phyloP scores from a whole-genome alignment of 2,797 vertebrate genomes.

The Darevskia mixta region DNA sequence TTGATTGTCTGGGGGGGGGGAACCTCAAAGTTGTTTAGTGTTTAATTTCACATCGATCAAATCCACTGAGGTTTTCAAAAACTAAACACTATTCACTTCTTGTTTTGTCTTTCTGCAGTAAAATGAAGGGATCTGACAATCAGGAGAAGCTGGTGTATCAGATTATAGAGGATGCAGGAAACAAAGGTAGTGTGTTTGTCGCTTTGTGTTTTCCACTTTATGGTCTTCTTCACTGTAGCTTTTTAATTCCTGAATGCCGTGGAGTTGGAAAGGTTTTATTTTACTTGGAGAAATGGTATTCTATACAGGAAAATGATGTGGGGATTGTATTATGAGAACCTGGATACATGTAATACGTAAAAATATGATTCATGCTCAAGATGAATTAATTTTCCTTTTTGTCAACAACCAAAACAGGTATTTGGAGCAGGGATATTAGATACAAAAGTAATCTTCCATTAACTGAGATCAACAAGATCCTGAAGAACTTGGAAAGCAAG shows the following conservation, averaged over 20 bases:
- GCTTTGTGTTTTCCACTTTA: not conserved
- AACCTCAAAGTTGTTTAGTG: too few species aligned
- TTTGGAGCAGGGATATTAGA: constrained; percentile 97
- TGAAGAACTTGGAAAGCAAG: constrained; percentile 98
- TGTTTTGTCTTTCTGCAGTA: constrained; percentile 79
- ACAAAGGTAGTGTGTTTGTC: constrained; percentile 87
- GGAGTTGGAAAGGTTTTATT: not conserved
- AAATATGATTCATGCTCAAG: not conserved
- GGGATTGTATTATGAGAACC: too few species aligned
- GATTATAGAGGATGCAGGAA: constrained; percentile 96
- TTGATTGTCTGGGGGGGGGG: too few species aligned
- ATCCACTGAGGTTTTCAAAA: constrained; percentile 34
- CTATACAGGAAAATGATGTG: too few species aligned
- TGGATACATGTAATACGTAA: too few species aligned
- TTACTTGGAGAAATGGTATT: not conserved
- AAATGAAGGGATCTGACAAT: constrained; percentile 98
- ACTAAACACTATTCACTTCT: constrained; percentile 30
- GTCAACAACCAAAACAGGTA: constrained; percentile 80
- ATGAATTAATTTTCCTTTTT: constrained; percentile 47
- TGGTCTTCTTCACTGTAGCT: not conserved
- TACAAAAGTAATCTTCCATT: constrained; percentile 98
- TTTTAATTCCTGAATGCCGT: not conserved
- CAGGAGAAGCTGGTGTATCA: constrained; percentile 99
- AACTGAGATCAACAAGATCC: constrained; percentile 98
- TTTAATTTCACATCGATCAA: not conserved